phyloP scores from a whole-genome alignment of 1,140 invertebrate genomes.

The Diorhabda carinulata region DNA sequence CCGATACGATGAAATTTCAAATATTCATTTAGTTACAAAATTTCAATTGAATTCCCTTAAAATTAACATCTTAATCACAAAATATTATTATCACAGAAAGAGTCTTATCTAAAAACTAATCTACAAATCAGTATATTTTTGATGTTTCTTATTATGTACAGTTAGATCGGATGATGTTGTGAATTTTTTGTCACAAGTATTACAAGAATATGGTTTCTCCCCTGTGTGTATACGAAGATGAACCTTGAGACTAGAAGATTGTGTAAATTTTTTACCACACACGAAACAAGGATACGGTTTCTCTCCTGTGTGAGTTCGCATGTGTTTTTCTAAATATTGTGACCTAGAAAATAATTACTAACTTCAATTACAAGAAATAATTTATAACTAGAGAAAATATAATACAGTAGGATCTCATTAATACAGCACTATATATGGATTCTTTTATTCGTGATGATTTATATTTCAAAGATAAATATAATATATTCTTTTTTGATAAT shows the following conservation, averaged over 20 bases:
- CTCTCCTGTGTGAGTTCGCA: conserved; percentile 61
- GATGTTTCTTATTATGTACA: conserved; percentile 64
- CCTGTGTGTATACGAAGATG: conserved; percentile 66
- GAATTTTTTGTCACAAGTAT: conserved; percentile 54
- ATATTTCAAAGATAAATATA: too few species aligned
- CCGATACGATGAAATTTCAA: too few species aligned
- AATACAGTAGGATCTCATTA: too few species aligned
- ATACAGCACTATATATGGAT: too few species aligned
- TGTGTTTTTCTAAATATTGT: conserved; percentile 47
- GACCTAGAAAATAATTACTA: neutral
- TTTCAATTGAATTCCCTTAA: too few species aligned
- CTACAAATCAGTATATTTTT: conserved; percentile 42
- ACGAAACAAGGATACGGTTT: conserved; percentile 73
- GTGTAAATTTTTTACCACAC: conserved; percentile 76
- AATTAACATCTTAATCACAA: too few species aligned
- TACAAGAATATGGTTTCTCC: conserved; percentile 54
- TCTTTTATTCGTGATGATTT: too few species aligned
- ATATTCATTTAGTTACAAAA: too few species aligned
- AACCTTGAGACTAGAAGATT: conserved; percentile 59
- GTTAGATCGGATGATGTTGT: conserved; percentile 58
- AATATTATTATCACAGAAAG: too few species aligned
- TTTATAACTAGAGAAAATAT: too few species aligned
- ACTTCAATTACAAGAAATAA: too few species aligned
- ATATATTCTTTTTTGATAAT: too few species aligned
- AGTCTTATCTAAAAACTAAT: neutral